Percentiles rank a stretch among this genome's conserved stretches.
Evolutionary conservation across 1,140 invertebrate species (phyloP).

Genomic region (Eupristina koningsbergeri): DNA sequence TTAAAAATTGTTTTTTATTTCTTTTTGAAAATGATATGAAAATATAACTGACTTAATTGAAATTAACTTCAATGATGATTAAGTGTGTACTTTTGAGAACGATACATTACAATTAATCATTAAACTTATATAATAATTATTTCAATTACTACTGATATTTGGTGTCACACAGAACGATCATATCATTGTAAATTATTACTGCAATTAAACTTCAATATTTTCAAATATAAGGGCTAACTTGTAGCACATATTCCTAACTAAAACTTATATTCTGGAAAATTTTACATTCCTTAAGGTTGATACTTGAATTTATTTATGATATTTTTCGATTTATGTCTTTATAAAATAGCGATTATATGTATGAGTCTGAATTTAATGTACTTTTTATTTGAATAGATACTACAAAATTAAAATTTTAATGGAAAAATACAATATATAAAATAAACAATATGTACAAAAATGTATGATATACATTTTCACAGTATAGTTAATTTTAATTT

Average conservation of each 20-base stretch:
- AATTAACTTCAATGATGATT: neutral
- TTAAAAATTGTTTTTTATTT: no score
- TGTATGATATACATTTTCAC: no score
- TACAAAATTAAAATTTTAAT: no score
- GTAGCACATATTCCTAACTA: neutral
- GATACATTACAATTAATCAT: neutral
- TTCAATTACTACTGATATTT: neutral
- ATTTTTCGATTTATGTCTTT: no score
- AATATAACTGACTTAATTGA: neutral
- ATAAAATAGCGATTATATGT: no score
- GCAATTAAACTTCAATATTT: conserved; percentile 11
- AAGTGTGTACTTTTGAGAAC: neutral
- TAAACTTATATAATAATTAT: neutral
- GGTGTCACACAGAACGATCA: neutral
- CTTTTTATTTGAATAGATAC: no score
- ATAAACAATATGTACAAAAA: no score
- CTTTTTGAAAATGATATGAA: neutral
- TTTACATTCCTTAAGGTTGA: neutral
- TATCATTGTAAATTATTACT: neutral
- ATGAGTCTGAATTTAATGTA: no score
- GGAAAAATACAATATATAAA: no score
- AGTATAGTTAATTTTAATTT: no score
- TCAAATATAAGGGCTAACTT: neutral
- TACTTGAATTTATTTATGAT: neutral
- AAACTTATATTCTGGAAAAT: neutral